These are phyloP conservation scores for Gila orcuttii DNA, from an alignment of 2,113 vertebrate genomes.

Conservation along the genomic window DNA sequence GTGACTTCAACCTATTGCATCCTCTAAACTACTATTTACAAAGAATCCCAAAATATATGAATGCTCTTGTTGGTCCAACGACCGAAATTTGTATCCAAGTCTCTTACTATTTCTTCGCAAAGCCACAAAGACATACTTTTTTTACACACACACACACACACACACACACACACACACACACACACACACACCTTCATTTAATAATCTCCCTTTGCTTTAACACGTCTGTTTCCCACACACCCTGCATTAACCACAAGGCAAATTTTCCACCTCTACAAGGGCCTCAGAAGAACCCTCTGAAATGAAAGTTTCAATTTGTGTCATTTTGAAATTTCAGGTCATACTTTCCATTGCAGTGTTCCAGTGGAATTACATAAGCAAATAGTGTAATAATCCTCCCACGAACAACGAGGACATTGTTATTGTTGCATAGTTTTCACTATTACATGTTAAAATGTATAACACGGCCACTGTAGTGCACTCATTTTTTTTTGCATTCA, in stretches of 20 bases:
- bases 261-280: neutral
- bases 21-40: neutral
- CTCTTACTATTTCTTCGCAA: neutral
- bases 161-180: too few species aligned
- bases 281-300: neutral
- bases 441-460: neutral
- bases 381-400: neutral
- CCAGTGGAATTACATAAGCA: neutral
- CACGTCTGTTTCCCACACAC: neutral
- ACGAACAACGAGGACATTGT: neutral
- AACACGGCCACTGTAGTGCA: neutral
- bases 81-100: neutral
- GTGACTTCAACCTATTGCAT: neutral
- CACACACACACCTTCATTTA: neutral
- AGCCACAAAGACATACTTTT: neutral
- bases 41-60: neutral
- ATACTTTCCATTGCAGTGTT: slow-evolving; percentile 7
- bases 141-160: neutral
- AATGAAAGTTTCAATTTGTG: slow-evolving; percentile 14
- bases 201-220: slow-evolving; percentile 6
- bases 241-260: neutral
- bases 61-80: neutral
- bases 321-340: neutral
- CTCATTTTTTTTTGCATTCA: neutral
- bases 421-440: neutral